Conservation (phyloP, 2,888 invertebrate species). For the Choristoneura rosaceana region DNA sequence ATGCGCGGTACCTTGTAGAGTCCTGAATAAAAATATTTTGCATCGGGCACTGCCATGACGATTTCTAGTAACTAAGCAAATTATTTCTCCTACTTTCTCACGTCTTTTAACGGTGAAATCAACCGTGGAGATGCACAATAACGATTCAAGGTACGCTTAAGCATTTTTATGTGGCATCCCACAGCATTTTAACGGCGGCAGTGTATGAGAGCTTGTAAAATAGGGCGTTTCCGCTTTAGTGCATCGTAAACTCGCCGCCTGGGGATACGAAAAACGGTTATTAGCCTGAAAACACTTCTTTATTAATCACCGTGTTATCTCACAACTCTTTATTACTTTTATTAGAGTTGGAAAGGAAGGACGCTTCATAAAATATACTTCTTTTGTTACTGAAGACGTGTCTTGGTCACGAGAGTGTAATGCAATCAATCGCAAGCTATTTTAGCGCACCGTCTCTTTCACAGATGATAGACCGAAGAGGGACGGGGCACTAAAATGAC, state of each 20-base stretch:
- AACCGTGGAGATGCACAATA: constrained; percentile 1
- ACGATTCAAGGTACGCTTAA: background rate
- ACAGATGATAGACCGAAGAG: no score
- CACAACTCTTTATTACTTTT: constrained; percentile 32
- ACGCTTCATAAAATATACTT: background rate
- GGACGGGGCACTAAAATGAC: no score
- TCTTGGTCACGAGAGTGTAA: no score
- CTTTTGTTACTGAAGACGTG: no score
- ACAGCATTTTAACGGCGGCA: background rate
- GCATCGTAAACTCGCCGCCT: constrained; percentile 67
- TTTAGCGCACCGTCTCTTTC: no score
- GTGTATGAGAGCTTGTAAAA: constrained; percentile 53
- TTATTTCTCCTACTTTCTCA: background rate
- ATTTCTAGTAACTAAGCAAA: no score
- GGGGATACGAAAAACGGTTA: constrained; percentile 58
- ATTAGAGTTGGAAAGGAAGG: constrained; percentile 3
- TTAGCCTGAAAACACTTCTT: constrained; percentile 59
- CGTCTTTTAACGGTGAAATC: background rate
- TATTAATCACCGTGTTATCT: constrained; percentile 45
- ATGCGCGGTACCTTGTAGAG: no score
- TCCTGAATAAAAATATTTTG: no score
- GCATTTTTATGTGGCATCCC: constrained; percentile 16
- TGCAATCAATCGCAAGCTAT: no score
- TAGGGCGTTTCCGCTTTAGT: constrained; percentile 65
- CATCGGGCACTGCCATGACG: no score